Base-by-base conservation (phyloP, 1,140 invertebrate species). In the Phymorhynchus buccinoides region DNA sequence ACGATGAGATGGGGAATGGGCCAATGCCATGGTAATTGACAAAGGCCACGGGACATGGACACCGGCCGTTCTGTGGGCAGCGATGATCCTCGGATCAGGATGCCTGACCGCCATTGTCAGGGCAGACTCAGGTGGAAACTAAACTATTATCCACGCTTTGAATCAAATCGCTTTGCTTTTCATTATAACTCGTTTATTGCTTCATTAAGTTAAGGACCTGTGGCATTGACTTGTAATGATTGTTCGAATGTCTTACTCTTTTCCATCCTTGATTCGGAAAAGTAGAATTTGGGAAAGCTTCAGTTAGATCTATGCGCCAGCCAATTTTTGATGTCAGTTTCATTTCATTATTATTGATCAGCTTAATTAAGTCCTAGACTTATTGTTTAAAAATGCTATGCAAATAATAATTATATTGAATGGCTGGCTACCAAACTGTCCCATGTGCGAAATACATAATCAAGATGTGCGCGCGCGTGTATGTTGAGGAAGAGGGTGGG, bases 41-140 rank as follows among this genome's bases (percentile, higher is more conserved):
- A 41, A 75, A 75, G 73, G 73, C 73, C 16, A 27, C 35, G 39
- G 32, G 73, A 41, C 3, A 75, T 75, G 73, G 37, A 75, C 37
- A 41, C 73, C 73, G 73, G 41, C 22, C 9, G 18, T 41, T 75
- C 22, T 41, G 14, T 75, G 73, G 73, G 37, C 73, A 16, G 73
- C 35, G 2, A 12, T 75, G 16, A 0, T 75, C 37, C 0, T 75
- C 14, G 73, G 37, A 75, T 41, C 56, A 62, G 22, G 35, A 3
- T 41, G 73, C 14, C 73, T 75, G 73, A 41, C 37, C 73, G 37
- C 37, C 73, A 75, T 39, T 18, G 35, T 75, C 73, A 75, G 27
- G 16, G 73, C 73, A 75, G 73, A 75, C 42, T 75, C 73, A 37
- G 73, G 73, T 75, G 41, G 2, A 32, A 9, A 3, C 22, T 3